phyloP scores from a whole-genome alignment of 2,113 vertebrate species.

The Neogobius melanostomus region DNA sequence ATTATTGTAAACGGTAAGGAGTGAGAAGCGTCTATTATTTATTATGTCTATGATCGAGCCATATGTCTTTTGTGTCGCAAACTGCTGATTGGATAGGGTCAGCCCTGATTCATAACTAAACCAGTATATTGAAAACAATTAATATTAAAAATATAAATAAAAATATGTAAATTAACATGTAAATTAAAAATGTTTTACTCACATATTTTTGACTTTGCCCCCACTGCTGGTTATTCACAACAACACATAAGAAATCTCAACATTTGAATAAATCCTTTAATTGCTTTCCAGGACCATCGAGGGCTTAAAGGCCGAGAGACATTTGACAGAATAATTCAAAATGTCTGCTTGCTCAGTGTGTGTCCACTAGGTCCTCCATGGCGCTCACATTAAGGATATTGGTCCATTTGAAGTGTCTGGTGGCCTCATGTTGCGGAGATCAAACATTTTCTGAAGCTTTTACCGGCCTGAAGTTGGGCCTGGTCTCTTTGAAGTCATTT shows the following conservation, averaged over 20 bases:
- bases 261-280: background rate
- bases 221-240: background rate
- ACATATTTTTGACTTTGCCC: too few relatives aligned
- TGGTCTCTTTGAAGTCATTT: constrained; percentile 51
- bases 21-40: too few relatives aligned
- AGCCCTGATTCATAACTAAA: too few relatives aligned
- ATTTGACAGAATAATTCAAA: constrained; percentile 2
- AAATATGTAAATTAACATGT: too few relatives aligned
- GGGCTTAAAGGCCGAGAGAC: background rate
- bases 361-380: constrained; percentile 7
- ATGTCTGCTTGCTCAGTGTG: background rate
- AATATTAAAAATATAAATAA: too few relatives aligned
- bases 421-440: constrained; percentile 47
- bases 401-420: constrained; percentile 43
- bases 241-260: background rate
- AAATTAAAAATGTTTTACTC: too few relatives aligned
- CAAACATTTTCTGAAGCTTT: constrained; percentile 43
- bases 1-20: too few relatives aligned
- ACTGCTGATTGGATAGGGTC: too few relatives aligned
- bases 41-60: too few relatives aligned
- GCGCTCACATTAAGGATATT: constrained; percentile 29
- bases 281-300: background rate
- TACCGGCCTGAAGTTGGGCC: constrained; percentile 34
- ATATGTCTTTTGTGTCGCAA: too few relatives aligned
- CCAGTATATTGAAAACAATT: too few relatives aligned